Conservation (phyloP, 2,113 vertebrate species). For the Phyllostomus discolor region DNA sequence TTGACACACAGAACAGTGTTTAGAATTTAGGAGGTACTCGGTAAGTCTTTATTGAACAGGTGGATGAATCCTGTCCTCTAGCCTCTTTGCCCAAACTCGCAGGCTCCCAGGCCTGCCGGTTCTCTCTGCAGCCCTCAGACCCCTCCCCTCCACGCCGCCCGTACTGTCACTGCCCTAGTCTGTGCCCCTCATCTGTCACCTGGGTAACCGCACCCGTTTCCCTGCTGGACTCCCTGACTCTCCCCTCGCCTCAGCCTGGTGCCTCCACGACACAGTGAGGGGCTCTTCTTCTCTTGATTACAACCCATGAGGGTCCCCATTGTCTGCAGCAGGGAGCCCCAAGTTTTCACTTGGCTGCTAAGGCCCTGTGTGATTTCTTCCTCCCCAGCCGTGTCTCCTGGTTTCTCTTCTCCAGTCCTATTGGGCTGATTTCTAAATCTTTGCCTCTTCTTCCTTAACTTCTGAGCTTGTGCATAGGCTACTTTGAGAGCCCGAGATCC, state of each 20-base stretch:
- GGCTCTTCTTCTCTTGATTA: neutral
- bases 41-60: neutral
- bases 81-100: neutral
- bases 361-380: neutral
- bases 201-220: neutral
- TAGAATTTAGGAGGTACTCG: neutral
- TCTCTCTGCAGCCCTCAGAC: neutral
- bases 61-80: neutral
- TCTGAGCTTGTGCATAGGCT: neutral
- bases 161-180: neutral
- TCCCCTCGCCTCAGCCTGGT: too few species aligned
- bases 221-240: neutral
- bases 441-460: neutral
- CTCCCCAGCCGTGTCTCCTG: neutral
- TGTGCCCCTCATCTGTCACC: neutral
- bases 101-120: neutral
- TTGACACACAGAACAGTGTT: neutral
- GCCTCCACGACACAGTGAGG: fast-evolving
- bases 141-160: fast-evolving
- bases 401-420: neutral
- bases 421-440: neutral
- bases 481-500: neutral
- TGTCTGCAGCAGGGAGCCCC: neutral
- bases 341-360: neutral
- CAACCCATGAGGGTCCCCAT: too few species aligned